phyloP scores from a whole-genome alignment of 2,888 invertebrate species.

The Lumbricus terrestris region DNA sequence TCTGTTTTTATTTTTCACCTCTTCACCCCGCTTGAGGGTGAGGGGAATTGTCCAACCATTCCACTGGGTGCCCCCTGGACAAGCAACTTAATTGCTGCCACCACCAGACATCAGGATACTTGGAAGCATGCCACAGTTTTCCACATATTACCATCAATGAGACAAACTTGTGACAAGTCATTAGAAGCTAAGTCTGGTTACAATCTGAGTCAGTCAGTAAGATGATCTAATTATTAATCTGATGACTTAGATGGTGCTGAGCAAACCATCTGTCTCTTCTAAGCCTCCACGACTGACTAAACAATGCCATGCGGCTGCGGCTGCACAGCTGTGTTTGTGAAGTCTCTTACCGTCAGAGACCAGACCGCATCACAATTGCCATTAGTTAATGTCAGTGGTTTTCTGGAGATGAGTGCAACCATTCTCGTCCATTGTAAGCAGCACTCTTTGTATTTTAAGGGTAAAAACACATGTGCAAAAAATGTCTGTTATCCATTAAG shows the following conservation, averaged over 20 bases:
- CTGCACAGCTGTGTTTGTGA: neutral
- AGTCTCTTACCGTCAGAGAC: neutral
- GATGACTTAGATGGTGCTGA: neutral
- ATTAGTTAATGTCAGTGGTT: neutral
- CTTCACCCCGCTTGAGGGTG: too few species aligned
- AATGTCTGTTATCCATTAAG: neutral
- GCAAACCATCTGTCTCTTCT: too few species aligned
- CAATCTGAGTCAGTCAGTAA: neutral
- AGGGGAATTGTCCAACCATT: too few species aligned
- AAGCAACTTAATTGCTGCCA: too few species aligned
- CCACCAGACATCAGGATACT: too few species aligned
- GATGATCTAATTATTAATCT: neutral
- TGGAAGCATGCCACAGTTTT: too few species aligned
- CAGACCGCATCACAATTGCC: neutral
- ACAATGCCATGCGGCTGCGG: neutral
- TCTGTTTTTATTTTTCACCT: too few species aligned
- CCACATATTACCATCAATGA: too few species aligned
- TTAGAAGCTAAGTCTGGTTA: neutral
- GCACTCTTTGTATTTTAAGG: neutral
- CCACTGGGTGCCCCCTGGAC: too few species aligned
- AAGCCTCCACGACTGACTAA: neutral
- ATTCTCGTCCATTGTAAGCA: neutral
- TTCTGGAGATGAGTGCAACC: neutral
- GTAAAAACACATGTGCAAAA: too few species aligned
- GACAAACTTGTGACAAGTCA: too few species aligned